phyloP scores from a whole-genome alignment of 2,113 vertebrate species.

The Alces alces region DNA sequence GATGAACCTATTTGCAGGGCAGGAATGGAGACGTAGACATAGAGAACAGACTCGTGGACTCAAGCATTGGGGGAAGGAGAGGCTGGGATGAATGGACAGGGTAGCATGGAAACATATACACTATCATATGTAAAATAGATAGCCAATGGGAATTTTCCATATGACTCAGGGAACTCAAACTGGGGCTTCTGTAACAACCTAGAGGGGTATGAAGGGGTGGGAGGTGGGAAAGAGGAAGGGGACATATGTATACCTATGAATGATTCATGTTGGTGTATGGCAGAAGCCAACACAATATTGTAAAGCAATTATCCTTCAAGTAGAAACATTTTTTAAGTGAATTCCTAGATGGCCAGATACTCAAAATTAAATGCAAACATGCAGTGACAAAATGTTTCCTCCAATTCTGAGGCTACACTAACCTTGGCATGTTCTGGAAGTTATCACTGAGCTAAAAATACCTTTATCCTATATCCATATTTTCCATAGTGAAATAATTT shows the following conservation, averaged over 20 bases:
- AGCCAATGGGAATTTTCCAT: neutral
- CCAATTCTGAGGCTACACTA: neutral
- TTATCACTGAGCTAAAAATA: neutral
- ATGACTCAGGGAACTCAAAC: neutral
- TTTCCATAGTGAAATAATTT: neutral
- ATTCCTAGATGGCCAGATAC: neutral
- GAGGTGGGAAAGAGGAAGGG: neutral
- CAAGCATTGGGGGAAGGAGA: neutral
- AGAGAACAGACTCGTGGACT: neutral
- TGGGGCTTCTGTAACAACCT: neutral
- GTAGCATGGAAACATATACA: neutral
- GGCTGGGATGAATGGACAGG: neutral
- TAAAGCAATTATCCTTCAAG: neutral
- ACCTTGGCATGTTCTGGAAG: neutral
- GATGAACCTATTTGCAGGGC: neutral
- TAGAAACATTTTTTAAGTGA: neutral
- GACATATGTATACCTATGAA: neutral
- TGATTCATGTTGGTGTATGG: neutral
- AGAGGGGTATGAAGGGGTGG: neutral
- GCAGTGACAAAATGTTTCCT: neutral
- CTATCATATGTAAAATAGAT: neutral
- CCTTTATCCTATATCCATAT: neutral
- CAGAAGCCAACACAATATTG: neutral
- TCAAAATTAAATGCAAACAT: neutral
- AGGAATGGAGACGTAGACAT: neutral